These are phyloP conservation scores for Cydia amplana DNA, from an alignment of 1,140 invertebrate genomes.

Conservation along the genomic window DNA sequence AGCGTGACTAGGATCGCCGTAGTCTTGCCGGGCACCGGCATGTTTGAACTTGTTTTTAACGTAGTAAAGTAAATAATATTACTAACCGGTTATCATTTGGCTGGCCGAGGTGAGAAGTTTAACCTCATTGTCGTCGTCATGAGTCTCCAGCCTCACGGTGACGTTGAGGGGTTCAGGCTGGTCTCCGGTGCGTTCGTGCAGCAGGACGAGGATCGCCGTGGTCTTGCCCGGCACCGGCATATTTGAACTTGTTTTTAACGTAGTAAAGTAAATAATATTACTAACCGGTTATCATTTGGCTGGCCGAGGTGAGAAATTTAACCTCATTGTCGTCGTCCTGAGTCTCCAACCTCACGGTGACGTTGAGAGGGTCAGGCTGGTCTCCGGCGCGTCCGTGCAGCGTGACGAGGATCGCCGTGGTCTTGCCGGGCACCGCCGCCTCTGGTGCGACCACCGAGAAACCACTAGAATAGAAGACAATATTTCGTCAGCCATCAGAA, in stretches of 20 bases:
- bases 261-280: no score
- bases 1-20: slow-evolving; percentile 82
- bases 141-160: slow-evolving; percentile 77
- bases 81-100: slow-evolving; percentile 75
- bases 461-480: slow-evolving; percentile 73
- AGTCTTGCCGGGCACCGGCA: slow-evolving; percentile 80
- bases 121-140: slow-evolving; percentile 69
- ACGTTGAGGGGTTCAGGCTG: slow-evolving; percentile 79
- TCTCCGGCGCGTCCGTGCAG: slow-evolving; percentile 78
- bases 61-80: no score
- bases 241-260: no score
- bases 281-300: slow-evolving; percentile 76
- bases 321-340: slow-evolving; percentile 72
- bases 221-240: slow-evolving; percentile 80
- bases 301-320: slow-evolving; percentile 69
- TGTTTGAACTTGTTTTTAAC: no score
- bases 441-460: slow-evolving; percentile 83
- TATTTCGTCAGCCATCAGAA: background rate
- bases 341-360: slow-evolving; percentile 78
- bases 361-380: slow-evolving; percentile 78
- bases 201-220: slow-evolving; percentile 81
- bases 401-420: slow-evolving; percentile 81
- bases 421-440: slow-evolving; percentile 82
- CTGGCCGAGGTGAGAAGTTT: slow-evolving; percentile 71
- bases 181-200: slow-evolving; percentile 77